A percentile compares a stretch with the other conserved stretches of the same genome.
These are phyloP conservation scores for Drosophila azteca DNA, from an alignment of 1,140 invertebrate species.

Conservation along the genomic window DNA sequence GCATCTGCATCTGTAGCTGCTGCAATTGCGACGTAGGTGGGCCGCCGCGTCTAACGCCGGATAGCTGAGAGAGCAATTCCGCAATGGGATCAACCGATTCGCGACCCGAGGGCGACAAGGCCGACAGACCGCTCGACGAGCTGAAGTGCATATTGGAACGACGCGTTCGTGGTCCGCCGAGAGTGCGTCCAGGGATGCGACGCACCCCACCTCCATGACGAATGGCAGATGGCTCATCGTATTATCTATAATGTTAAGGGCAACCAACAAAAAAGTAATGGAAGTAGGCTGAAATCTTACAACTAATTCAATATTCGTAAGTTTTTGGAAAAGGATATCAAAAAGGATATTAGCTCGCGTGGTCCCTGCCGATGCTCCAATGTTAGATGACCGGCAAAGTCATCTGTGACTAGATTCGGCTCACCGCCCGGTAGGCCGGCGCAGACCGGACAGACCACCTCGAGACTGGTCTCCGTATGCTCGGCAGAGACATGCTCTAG, in stretches of 20 bases:
- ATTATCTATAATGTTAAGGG: slow-evolving; percentile 85
- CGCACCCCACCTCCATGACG: slow-evolving; percentile 91
- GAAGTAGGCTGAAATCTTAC: not conserved
- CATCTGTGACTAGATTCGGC: slow-evolving; percentile 98
- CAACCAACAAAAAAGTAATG: slow-evolving; percentile 52
- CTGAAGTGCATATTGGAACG: slow-evolving; percentile 96
- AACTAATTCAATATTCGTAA: slow-evolving; percentile 7
- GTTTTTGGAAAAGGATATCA: slow-evolving; percentile 87
- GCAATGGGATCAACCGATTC: slow-evolving; percentile 97
- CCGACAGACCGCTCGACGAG: slow-evolving; percentile 91
- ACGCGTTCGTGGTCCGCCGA: slow-evolving; percentile 89
- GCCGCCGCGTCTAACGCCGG: slow-evolving; percentile 91
- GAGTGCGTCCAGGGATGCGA: slow-evolving; percentile 92
- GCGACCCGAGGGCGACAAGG: slow-evolving; percentile 92
- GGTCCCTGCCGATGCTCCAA: slow-evolving; percentile 95
- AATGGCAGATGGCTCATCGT: slow-evolving; percentile 93
- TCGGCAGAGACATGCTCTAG: slow-evolving; percentile 94
- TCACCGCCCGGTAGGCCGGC: slow-evolving; percentile 97
- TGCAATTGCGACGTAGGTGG: slow-evolving; percentile 91
- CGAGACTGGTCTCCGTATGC: slow-evolving; percentile 82
- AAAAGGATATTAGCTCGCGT: slow-evolving; percentile 93
- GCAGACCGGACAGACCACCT: slow-evolving; percentile 97
- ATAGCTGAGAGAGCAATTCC: slow-evolving; percentile 95
- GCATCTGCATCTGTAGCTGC: slow-evolving; percentile 95
- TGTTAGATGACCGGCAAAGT: slow-evolving; percentile 97